A percentile compares a stretch with the other conserved stretches of the same genome.
Evolutionary conservation across 2,113 vertebrate genomes (phyloP).

Genomic region (Peromyscus californicus): DNA sequence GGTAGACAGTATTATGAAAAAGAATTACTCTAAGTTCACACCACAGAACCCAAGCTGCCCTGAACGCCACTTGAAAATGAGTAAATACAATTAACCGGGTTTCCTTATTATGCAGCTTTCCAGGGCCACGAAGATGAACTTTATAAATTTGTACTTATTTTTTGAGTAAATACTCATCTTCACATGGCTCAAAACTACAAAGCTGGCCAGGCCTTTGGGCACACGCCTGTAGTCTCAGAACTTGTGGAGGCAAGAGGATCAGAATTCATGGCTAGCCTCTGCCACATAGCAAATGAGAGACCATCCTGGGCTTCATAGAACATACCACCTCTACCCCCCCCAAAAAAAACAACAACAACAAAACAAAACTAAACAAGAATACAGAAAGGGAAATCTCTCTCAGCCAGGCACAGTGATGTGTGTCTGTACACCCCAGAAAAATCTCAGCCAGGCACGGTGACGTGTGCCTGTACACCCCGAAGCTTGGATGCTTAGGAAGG

Average conservation of each 20-base stretch:
- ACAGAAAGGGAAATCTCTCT: neutral
- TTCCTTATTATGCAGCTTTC: neutral
- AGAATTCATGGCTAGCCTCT: neutral
- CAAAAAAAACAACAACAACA: too few relatives aligned
- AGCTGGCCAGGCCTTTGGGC: rapidly evolving
- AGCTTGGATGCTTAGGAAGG: neutral
- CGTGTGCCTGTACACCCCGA: neutral
- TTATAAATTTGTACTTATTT: constrained; percentile 26
- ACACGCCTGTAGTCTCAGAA: neutral
- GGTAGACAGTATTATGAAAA: neutral
- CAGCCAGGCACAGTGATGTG: neutral
- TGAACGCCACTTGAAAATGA: neutral
- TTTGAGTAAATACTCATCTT: neutral
- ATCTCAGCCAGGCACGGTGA: neutral
- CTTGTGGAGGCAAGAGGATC: neutral
- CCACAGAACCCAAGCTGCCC: neutral
- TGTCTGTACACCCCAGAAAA: neutral
- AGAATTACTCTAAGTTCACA: neutral
- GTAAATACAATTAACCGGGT: neutral
- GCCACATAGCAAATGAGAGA: neutral
- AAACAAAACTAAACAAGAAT: neutral
- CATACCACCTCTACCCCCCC: neutral
- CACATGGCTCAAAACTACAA: constrained; percentile 1
- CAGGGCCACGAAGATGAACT: neutral
- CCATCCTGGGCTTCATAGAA: neutral